Evolutionary conservation across 2,888 invertebrate genomes (phyloP).

Genomic region (Notodonta dromedarius): DNA sequence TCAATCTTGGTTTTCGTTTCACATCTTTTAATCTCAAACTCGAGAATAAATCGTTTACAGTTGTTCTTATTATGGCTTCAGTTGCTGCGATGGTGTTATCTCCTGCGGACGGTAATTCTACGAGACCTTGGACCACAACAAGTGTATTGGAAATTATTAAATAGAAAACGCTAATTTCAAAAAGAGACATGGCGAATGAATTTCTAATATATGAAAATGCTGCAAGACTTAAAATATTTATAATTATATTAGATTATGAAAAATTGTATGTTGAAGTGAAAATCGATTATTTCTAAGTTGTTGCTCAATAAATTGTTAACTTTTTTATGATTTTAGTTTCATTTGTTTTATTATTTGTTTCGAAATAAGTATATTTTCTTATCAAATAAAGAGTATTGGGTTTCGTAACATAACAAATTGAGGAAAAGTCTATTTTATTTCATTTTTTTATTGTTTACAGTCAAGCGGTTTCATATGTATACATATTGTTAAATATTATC

Average conservation of each 20-base stretch:
- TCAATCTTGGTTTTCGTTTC: slow-evolving; percentile 41
- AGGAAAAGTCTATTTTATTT: neutral
- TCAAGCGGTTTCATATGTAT: neutral
- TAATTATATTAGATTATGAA: slow-evolving; percentile 12
- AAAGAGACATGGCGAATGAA: slow-evolving; percentile 28
- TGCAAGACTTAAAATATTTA: slow-evolving; percentile 9
- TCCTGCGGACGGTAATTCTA: slow-evolving; percentile 41
- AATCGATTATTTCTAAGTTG: slow-evolving; percentile 16
- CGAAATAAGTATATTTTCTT: slow-evolving; percentile 13
- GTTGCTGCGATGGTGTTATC: slow-evolving; percentile 42
- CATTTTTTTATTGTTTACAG: neutral
- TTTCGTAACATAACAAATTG: slow-evolving; percentile 9
- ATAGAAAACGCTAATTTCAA: slow-evolving; percentile 24
- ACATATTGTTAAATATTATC: neutral
- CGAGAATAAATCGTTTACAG: slow-evolving; percentile 54
- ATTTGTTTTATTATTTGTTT: slow-evolving; percentile 15
- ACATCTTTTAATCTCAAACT: slow-evolving; percentile 43
- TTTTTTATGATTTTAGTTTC: slow-evolving; percentile 29
- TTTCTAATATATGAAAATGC: slow-evolving; percentile 11
- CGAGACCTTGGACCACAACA: slow-evolving; percentile 32
- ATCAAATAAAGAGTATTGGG: slow-evolving; percentile 12
- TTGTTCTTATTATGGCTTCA: slow-evolving; percentile 46
- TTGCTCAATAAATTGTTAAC: slow-evolving; percentile 31
- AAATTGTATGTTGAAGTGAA: slow-evolving; percentile 11
- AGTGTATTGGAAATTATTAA: slow-evolving; percentile 24